Evolutionary conservation across 2,113 vertebrate genomes (phyloP).

Genomic region (Antigone vipio): DNA sequence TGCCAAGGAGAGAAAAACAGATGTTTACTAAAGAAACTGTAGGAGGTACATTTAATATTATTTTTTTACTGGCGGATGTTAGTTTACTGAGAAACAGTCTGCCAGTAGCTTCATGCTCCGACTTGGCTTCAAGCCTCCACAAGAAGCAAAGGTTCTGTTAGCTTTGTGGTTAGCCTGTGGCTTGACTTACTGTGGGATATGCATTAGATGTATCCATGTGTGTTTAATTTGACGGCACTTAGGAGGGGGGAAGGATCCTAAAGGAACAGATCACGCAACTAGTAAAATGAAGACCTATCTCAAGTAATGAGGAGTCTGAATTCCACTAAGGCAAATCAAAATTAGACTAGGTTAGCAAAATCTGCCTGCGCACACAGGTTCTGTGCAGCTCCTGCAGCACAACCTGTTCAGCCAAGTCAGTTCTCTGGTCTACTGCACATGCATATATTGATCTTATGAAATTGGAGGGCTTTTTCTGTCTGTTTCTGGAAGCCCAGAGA

Average conservation of each 20-base stretch:
- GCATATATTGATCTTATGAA: rapidly evolving
- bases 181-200: neutral
- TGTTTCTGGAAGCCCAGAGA: neutral
- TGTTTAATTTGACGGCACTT: neutral
- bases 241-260: neutral
- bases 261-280: neutral
- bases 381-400: neutral
- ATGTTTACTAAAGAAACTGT: neutral
- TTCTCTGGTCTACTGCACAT: neutral
- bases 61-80: neutral
- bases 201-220: neutral
- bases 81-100: neutral
- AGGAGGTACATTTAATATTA: neutral
- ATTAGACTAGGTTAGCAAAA: neutral
- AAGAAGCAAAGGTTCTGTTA: neutral
- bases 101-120: neutral
- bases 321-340: neutral
- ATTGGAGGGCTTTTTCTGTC: neutral
- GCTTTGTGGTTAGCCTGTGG: neutral
- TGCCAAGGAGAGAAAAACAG: neutral
- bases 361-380: neutral
- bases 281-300: neutral
- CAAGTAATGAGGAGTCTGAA: neutral
- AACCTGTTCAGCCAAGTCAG: neutral
- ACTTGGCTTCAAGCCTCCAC: neutral